Base-by-base conservation (phyloP, 2,113 vertebrate genomes). In the Notiomystis cincta region DNA sequence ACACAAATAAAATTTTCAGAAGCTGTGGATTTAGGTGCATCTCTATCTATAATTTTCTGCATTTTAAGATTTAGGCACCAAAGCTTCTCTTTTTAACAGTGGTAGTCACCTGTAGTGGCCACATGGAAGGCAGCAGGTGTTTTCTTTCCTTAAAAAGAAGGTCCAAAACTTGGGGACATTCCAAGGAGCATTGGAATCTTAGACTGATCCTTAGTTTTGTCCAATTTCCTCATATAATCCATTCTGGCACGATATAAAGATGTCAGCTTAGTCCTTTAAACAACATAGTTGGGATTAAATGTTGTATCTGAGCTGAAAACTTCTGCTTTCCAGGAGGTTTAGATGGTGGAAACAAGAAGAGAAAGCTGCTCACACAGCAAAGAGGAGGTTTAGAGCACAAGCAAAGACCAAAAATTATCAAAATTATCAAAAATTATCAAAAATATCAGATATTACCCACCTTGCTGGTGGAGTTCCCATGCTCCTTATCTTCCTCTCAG, bases 231-330 rank as follows among this genome's bases (percentile, higher is more conserved):
- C 21, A 15, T 20, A 21, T 22, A 60, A 30, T 48, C n/a, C 13
- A 12, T 12, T 42, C 18, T 37, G 48, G 24, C 20, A 60, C 0
- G 2, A 57, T 1, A 0, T 2, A 9, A 18, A 72, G 5, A 24
- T 30, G 56, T 3, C 23, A 82, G 1, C 0, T 25, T 15, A 40
- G 24, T 76, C 45, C n/a, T 72, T 79, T 31, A 71, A 94, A 56
- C 12, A 44, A 27, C 13, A 30, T 1, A 23, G 1, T 1, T 27
- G 15, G 11, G 14, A 13, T 53, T 33, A 57, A 50, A 45, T 48
- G 42, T 4, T 33, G 11, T 2, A 33, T 19, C 15, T 35, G 45
- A 77, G 50, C 24, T 33, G 53, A 30, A 76, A 80, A 45, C 7
- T 17, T 50, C 35, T 33, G 12, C 5, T 35, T 80, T 77, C 20